Evolutionary conservation across 2,888 invertebrate genomes (phyloP), one percentile per base, ranked within the genome.

Genomic region (Drosophila austrosaltans): DNA sequence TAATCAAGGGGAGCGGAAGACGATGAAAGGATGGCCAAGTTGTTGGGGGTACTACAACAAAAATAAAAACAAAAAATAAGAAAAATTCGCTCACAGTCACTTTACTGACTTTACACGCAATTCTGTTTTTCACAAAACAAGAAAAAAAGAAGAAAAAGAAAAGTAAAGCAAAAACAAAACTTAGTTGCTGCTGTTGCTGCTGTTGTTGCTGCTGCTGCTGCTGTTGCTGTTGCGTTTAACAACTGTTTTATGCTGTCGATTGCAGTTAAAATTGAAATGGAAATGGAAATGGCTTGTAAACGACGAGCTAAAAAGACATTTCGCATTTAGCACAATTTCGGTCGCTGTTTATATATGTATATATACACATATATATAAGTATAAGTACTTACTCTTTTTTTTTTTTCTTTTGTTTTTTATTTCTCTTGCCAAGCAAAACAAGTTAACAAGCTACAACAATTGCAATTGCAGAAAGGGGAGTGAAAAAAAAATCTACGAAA

Each of bases 271-370:
- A 82, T 79, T 70, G 66, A 76, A 79, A 78, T 74, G 63, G 65
- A 72, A 77, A 79, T 79, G 79, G 66, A 79, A 80, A 81, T 82
- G 77, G 67, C 76, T 81, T 77, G 76, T 82, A 79, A 82, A 71
- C 77, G 81, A 86, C 75, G 81, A 83, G 83, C 86, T 83, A 81
- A 78, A 79, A 77, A 77, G 76, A 72, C 86, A 77, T 77, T 79
- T 79, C 72, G 64, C 69, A 66, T 72, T 72, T 69, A n/a, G 67
- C 75, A 61, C 63, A 74, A 67, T 77, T 78, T 75, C 57, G 57
- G 30, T 69, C 53, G 66, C 32, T 56, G 58, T 58, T 25, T 58
- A 58, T n/a, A 22, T 30, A 32, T 39, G 12, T 8, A 48, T 5
- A 44, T 44, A 48, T 5, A 48, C 22, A 48, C 8, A 20, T 44